Evolutionary conservation across 1,140 invertebrate genomes (phyloP).

Genomic region (Zaprionus davidi): DNA sequence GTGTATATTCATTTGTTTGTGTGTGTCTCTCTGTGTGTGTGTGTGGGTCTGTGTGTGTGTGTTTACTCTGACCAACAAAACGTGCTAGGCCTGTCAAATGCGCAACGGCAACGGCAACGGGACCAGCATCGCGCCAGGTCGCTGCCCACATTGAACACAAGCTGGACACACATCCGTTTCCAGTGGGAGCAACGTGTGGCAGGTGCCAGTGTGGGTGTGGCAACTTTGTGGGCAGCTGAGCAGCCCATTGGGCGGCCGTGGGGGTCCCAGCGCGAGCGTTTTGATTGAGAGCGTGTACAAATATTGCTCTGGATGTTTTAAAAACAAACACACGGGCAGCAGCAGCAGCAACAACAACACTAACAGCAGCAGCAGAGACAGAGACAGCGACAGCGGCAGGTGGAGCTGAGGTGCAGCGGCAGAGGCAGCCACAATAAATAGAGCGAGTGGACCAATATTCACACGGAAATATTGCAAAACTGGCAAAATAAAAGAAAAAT

Average conservation of each 20-base stretch:
- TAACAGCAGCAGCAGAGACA: background rate
- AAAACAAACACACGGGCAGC: slow-evolving; percentile 11
- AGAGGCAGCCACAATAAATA: background rate
- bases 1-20: background rate
- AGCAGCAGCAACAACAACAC: background rate
- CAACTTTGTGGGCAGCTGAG: background rate
- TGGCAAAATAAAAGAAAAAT: background rate
- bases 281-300: slow-evolving; percentile 37
- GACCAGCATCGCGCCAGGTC: slow-evolving; percentile 5
- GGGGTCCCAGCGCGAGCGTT: slow-evolving; percentile 2
- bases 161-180: background rate
- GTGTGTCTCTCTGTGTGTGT: background rate
- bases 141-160: slow-evolving; percentile 11
- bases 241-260: background rate
- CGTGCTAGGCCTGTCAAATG: slow-evolving; percentile 63
- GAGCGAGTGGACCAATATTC: slow-evolving; percentile 3
- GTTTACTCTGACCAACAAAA: slow-evolving; percentile 26
- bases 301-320: slow-evolving; percentile 30
- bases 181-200: background rate
- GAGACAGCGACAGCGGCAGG: background rate
- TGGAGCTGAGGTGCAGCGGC: too few species aligned
- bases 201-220: background rate
- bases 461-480: slow-evolving; percentile 7
- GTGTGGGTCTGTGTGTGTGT: slow-evolving; percentile 13
- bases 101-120: slow-evolving; percentile 7